Evolutionary conservation across 2,113 vertebrate species (phyloP).

Genomic region (Vimba vimba): DNA sequence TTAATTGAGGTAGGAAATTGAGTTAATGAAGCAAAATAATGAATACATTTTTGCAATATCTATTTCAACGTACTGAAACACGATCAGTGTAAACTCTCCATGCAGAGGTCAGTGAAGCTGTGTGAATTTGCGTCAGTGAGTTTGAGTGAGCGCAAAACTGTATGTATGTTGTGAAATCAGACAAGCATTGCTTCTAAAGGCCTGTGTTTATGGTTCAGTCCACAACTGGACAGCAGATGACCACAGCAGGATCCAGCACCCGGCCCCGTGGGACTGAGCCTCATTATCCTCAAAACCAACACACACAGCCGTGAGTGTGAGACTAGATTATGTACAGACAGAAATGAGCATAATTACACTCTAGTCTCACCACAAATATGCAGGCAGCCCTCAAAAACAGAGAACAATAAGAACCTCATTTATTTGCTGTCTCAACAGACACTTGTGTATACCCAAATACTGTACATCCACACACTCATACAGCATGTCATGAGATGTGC

Average conservation of each 20-base stretch:
- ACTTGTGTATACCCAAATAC: slow-evolving; percentile 6
- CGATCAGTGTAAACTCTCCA: background rate
- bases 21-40: background rate
- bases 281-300: slow-evolving; percentile 28
- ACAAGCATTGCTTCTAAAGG: slow-evolving; percentile 15
- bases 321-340: slow-evolving; percentile 37
- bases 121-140: background rate
- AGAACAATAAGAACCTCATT: slow-evolving; percentile 48
- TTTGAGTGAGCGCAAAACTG: background rate
- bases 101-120: background rate
- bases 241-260: slow-evolving; percentile 51
- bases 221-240: slow-evolving; percentile 51
- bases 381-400: slow-evolving; percentile 58
- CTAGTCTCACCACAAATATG: slow-evolving; percentile 66
- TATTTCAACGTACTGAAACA: background rate
- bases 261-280: slow-evolving; percentile 36
- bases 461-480: background rate
- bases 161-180: slow-evolving; percentile 10
- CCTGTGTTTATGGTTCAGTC: slow-evolving; percentile 46
- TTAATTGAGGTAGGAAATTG: background rate
- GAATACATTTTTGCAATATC: background rate
- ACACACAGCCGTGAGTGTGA: slow-evolving; percentile 39
- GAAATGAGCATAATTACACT: slow-evolving; percentile 63
- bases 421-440: slow-evolving; percentile 36
- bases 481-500: background rate